Percentiles rank a stretch among this genome's conserved stretches.
Conservation (phyloP, 2,113 vertebrate species). For the Hipposideros armiger region DNA sequence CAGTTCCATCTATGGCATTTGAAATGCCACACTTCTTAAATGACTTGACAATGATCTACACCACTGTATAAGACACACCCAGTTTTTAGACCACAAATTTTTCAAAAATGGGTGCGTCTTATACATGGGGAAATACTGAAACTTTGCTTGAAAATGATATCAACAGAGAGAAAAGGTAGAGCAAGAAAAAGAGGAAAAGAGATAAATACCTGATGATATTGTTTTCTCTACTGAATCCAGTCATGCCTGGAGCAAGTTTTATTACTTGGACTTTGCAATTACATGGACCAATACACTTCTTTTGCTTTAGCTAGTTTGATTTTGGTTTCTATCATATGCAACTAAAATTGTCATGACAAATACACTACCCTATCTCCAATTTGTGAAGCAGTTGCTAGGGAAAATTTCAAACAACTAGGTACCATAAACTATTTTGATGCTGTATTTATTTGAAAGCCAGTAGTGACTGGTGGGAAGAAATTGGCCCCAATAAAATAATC, state of each 20-base stretch:
- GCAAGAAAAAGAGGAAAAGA: background rate
- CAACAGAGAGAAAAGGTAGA: background rate
- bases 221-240: background rate
- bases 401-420: background rate
- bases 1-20: too few species aligned
- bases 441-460: background rate
- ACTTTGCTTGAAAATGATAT: background rate
- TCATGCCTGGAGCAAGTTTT: background rate
- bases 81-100: too few species aligned
- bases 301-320: slow-evolving; percentile 14
- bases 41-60: too few species aligned
- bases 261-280: background rate
- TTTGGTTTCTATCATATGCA: slow-evolving; percentile 5
- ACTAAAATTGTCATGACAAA: background rate
- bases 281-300: background rate
- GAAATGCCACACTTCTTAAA: too few species aligned
- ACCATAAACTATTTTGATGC: background rate
- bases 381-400: background rate
- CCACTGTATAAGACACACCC: too few species aligned
- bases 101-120: too few species aligned
- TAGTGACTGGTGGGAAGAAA: background rate
- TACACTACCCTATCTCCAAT: background rate
- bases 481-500: background rate
- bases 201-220: background rate
- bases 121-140: background rate